Percentiles rank a stretch among this genome's conserved stretches.
Conservation (phyloP, 1,140 invertebrate genomes). For the Choristoneura fumiferana region DNA sequence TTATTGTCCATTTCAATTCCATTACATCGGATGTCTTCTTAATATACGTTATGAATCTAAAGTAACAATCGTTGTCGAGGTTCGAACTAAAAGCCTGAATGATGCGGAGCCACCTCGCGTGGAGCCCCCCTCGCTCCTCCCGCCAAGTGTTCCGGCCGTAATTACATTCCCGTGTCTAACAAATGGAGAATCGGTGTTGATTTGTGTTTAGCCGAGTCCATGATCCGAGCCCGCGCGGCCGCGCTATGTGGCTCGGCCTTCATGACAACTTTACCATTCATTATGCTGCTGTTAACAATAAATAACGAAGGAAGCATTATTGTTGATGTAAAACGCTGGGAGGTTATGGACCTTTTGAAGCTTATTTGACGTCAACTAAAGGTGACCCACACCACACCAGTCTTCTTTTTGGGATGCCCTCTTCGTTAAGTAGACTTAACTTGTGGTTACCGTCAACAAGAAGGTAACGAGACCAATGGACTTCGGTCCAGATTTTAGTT, state of each 20-base stretch:
- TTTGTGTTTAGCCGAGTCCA: slow-evolving; percentile 72
- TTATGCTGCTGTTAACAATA: not conserved
- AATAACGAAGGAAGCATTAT: too few relatives aligned
- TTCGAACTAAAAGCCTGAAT: slow-evolving; percentile 70
- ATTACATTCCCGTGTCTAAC: slow-evolving; percentile 79
- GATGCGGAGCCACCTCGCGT: slow-evolving; percentile 54
- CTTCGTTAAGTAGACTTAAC: too few relatives aligned
- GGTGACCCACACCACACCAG: too few relatives aligned
- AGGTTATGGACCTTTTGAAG: too few relatives aligned
- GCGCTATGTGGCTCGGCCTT: slow-evolving; percentile 22
- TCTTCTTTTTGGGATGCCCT: too few relatives aligned
- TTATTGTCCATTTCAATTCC: not conserved
- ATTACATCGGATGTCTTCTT: slow-evolving; percentile 29
- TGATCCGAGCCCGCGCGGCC: slow-evolving; percentile 41
- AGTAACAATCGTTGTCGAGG: slow-evolving; percentile 66
- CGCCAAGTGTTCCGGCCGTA: slow-evolving; percentile 73
- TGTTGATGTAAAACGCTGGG: too few relatives aligned
- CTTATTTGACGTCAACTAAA: too few relatives aligned
- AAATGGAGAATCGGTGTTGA: slow-evolving; percentile 79
- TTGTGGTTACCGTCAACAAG: too few relatives aligned
- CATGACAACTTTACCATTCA: not conserved
- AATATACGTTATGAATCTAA: slow-evolving; percentile 47
- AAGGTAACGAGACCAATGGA: too few relatives aligned
- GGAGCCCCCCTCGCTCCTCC: slow-evolving; percentile 39
- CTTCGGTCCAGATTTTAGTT: too few relatives aligned